Base-by-base conservation (phyloP, 2,797 vertebrate genomes). In the Synaphobranchus kaupii region DNA sequence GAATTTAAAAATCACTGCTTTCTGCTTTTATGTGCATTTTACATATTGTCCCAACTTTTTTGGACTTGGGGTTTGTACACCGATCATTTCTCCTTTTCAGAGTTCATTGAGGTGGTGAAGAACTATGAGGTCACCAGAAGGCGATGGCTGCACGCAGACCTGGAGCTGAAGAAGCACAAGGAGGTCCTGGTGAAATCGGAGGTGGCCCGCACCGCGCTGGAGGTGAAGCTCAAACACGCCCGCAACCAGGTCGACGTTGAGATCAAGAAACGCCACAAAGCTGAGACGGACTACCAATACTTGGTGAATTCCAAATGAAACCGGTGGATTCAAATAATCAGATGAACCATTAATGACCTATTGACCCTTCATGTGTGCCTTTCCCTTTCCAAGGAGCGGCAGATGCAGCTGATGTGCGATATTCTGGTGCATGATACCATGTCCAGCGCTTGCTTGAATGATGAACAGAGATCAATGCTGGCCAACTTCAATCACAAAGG, bases 241-340 rank as follows among this genome's bases (percentile, higher is more conserved):
- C 94, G 96, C 0, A 97, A 97, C 91, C 97, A 98, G 89, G 94
- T 98, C 90, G 96, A 97, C 0, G 94, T 98, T 88, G 97, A 98
- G 92, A 97, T 98, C 94, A 97, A 96, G 92, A 97, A 96, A 58
- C 94, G 97, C 13, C 94, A 94, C 92, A 96, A 96, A 85, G 90
- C 94, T 0, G 97, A 98, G 56, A 93, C 94, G 0, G 96, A 95
- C 90, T 93, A 94, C 89, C 94, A 96, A 89, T 94, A 95, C 80
- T 92, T 95, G 95, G 96, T 96, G 83, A 8, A 86, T 73, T 17
- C 54, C 20, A 3, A 54, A 20, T 71, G 9, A 63, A 66, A 82
- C 7, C 6, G 17, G 13, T 3, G 22, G 13, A 34, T 20, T 78
- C 7, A 25, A 2, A 78, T 22, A 78, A 44, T 78, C 17, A 47